Conservation (phyloP, 2,113 vertebrate species). For the Plecotus auritus region DNA sequence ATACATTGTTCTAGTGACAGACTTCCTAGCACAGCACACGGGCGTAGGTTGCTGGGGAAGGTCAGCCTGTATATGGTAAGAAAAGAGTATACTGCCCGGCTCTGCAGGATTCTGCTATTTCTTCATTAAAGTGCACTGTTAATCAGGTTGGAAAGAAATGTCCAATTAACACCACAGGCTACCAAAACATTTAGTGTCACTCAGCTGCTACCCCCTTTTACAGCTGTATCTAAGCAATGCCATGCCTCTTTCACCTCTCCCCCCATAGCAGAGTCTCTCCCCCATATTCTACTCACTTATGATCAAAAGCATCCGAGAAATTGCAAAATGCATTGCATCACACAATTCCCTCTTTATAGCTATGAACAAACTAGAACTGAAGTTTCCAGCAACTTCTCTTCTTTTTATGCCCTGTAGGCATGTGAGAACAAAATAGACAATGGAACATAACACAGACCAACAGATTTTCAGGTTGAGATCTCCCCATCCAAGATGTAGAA, state of each 20-base stretch:
- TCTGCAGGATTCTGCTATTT: conserved; percentile 49
- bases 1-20: conserved; percentile 53
- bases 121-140: conserved; percentile 66
- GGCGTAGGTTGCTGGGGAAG: conserved; percentile 57
- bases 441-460: neutral
- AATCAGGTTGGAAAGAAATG: conserved; percentile 69
- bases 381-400: conserved; percentile 19
- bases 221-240: conserved; percentile 35
- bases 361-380: conserved; percentile 4
- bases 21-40: conserved; percentile 40
- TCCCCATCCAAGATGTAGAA: neutral
- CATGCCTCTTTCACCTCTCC: neutral
- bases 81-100: conserved; percentile 34
- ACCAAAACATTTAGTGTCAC: conserved; percentile 52
- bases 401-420: neutral
- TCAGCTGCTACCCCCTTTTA: conserved; percentile 44
- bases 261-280: neutral
- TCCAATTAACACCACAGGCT: conserved; percentile 63
- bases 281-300: neutral
- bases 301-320: conserved; percentile 55
- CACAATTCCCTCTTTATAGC: conserved; percentile 29
- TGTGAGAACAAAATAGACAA: neutral
- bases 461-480: neutral
- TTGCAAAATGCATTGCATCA: conserved; percentile 21
- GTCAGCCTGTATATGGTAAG: conserved; percentile 53